Evolutionary conservation across 1,140 invertebrate genomes (phyloP).

Genomic region (Callitettix versicolor): DNA sequence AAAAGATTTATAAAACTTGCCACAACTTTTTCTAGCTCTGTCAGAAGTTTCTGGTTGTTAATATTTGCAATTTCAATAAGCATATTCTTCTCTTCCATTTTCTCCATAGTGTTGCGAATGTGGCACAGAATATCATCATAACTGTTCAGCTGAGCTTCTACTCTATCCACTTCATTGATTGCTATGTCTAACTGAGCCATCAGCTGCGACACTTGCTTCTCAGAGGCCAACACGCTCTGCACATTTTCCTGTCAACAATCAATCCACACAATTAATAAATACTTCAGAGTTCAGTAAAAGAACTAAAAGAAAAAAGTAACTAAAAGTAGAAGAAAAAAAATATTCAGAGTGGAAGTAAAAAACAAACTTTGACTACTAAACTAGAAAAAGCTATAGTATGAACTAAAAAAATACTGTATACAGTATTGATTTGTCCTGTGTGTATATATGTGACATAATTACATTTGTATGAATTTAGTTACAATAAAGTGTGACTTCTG

Average conservation of each 20-base stretch:
- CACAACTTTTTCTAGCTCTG: conserved; percentile 70
- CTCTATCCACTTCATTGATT: conserved; percentile 60
- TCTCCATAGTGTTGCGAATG: conserved; percentile 74
- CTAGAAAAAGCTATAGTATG: no score
- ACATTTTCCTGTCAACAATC: conserved; percentile 57
- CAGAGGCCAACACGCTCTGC: conserved; percentile 73
- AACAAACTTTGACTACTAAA: no score
- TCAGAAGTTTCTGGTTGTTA: conserved; percentile 69
- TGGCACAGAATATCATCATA: conserved; percentile 73
- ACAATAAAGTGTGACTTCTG: no score
- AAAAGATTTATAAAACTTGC: no score
- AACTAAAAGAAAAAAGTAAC: no score
- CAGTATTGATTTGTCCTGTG: no score
- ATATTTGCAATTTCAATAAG: conserved; percentile 76
- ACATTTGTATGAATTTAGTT: no score
- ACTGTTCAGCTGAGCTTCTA: conserved; percentile 58
- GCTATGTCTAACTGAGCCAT: conserved; percentile 77
- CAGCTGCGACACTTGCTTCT: conserved; percentile 68
- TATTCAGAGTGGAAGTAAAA: no score
- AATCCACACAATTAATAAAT: neutral
- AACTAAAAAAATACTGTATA: no score
- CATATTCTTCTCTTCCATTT: conserved; percentile 86
- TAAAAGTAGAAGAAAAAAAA: no score
- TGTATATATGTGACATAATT: no score
- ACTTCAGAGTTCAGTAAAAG: neutral